Percentiles rank a stretch among this genome's conserved stretches.
Evolutionary conservation across 2,113 vertebrate genomes (phyloP).

Genomic region (Agapornis roseicollis): DNA sequence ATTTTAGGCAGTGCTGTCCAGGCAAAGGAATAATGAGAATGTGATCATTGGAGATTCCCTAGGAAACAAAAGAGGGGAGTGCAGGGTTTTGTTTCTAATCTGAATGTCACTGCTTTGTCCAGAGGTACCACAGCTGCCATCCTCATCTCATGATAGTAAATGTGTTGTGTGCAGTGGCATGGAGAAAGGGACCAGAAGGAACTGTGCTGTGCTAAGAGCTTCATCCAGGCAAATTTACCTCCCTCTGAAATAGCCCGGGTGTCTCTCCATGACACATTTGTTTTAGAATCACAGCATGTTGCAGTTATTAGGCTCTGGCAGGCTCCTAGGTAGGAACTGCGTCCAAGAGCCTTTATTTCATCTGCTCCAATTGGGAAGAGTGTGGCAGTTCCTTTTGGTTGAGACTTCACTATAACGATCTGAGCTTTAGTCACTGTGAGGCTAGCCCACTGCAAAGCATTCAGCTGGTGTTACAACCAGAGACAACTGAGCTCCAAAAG

Average conservation of each 20-base stretch:
- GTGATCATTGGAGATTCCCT: background rate
- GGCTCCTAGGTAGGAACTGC: slow-evolving; percentile 2
- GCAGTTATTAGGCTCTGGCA: slow-evolving; percentile 43
- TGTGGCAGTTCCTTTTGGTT: slow-evolving; percentile 42
- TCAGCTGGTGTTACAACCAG: slow-evolving; percentile 41
- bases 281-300: slow-evolving; percentile 53
- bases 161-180: background rate
- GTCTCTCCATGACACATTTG: slow-evolving; percentile 8
- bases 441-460: slow-evolving; percentile 29
- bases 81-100: background rate
- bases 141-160: fast-evolving
- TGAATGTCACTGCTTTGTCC: background rate
- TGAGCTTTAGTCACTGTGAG: slow-evolving; percentile 12
- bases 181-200: background rate
- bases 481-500: slow-evolving; percentile 44
- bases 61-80: background rate
- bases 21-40: background rate
- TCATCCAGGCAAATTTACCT: background rate
- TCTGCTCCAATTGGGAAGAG: slow-evolving; percentile 38
- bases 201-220: background rate
- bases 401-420: slow-evolving; percentile 18
- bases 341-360: slow-evolving; percentile 49
- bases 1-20: background rate
- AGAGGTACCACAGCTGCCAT: background rate
- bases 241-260: slow-evolving; percentile 1